phyloP scores from a whole-genome alignment of 2,888 invertebrate species.

The Tiliacea citrago region DNA sequence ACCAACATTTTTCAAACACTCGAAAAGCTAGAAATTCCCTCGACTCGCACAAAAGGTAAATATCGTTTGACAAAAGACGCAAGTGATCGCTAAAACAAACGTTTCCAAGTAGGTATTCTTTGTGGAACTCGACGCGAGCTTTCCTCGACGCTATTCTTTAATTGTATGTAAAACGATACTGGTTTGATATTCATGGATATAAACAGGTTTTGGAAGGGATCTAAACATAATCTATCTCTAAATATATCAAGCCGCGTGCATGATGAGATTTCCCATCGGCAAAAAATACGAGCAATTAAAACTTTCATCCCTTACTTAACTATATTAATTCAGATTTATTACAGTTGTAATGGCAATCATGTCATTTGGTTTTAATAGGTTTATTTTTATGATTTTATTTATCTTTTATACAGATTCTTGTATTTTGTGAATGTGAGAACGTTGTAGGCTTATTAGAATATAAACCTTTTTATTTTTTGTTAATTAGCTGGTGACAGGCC shows the following conservation, averaged over 20 bases:
- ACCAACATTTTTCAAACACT: slow-evolving; percentile 15
- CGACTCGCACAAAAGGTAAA: slow-evolving; percentile 43
- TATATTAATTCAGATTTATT: too few relatives aligned
- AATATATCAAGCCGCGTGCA: background rate
- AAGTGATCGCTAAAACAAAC: slow-evolving; percentile 53
- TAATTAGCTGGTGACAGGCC: too few relatives aligned
- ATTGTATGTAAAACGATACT: slow-evolving; percentile 50
- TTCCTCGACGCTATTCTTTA: slow-evolving; percentile 7
- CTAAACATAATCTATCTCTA: too few relatives aligned
- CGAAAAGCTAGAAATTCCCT: slow-evolving; percentile 8
- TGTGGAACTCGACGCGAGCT: slow-evolving; percentile 35
- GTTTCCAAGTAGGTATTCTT: slow-evolving; percentile 45
- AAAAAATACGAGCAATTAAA: too few relatives aligned
- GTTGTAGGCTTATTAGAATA: too few relatives aligned
- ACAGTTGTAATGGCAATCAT: too few relatives aligned
- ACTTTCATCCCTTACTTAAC: too few relatives aligned
- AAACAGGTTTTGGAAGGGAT: slow-evolving; percentile 17
- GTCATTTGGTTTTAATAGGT: too few relatives aligned
- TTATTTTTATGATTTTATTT: too few relatives aligned
- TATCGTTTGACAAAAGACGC: slow-evolving; percentile 49
- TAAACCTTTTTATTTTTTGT: too few relatives aligned
- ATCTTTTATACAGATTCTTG: too few relatives aligned
- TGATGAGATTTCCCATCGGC: background rate
- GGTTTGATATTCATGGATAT: slow-evolving; percentile 39
- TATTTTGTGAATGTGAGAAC: too few relatives aligned